These are phyloP conservation scores for Malthinus flaveolus DNA, from an alignment of 2,888 invertebrate species.

Conservation along the genomic window DNA sequence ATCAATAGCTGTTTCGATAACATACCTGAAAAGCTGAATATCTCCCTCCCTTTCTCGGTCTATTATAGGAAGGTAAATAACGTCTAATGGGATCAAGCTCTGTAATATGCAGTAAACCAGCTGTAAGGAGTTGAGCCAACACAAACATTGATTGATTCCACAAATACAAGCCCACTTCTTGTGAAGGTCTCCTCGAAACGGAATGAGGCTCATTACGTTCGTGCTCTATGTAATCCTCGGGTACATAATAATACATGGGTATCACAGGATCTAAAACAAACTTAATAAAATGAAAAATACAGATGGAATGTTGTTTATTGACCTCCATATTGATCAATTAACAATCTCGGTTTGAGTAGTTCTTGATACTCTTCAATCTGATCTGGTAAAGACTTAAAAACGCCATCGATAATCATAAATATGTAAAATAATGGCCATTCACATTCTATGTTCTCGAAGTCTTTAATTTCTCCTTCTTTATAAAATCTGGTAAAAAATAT, in stretches of 20 bases:
- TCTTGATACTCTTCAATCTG: constrained; percentile 93
- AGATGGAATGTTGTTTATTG: constrained; percentile 21
- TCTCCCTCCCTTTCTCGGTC: constrained; percentile 87
- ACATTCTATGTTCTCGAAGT: constrained; percentile 94
- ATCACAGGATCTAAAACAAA: constrained; percentile 74
- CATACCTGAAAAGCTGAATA: constrained; percentile 97
- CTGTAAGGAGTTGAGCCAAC: constrained; percentile 88
- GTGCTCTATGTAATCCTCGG: constrained; percentile 70
- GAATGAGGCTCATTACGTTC: constrained; percentile 70
- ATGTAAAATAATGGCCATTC: constrained; percentile 98
- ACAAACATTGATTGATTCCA: constrained; percentile 98
- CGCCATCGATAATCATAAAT: constrained; percentile 95
- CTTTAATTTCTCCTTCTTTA: constrained; percentile 87
- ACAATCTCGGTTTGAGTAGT: constrained; percentile 78
- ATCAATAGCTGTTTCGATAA: too few species aligned
- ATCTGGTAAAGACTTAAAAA: constrained; percentile 82
- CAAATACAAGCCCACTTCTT: constrained; percentile 71
- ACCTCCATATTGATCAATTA: constrained; percentile 82
- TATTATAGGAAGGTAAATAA: constrained; percentile 93
- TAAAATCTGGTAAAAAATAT: constrained; percentile 66
- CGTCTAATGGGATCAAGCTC: constrained; percentile 95
- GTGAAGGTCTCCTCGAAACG: constrained; percentile 44
- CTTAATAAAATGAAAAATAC: not conserved
- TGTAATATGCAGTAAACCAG: constrained; percentile 86
- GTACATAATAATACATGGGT: constrained; percentile 92